Evolutionary conservation across 1,140 invertebrate species (phyloP).

Genomic region (Anastatus disparis): DNA sequence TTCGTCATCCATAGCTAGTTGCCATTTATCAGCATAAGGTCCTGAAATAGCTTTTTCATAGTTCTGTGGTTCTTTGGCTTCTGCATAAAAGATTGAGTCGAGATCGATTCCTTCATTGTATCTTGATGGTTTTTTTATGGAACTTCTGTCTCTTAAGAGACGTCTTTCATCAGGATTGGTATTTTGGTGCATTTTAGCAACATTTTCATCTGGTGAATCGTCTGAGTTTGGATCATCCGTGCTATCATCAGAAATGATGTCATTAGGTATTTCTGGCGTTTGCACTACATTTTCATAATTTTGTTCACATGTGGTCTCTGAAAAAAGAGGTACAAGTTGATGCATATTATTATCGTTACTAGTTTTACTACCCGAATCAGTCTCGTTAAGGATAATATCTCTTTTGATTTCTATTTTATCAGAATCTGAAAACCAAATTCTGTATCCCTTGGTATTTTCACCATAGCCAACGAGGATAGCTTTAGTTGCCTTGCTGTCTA

Average conservation of each 20-base stretch:
- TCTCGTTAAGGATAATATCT: background rate
- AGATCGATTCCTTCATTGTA: background rate
- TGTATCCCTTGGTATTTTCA: conserved; percentile 32
- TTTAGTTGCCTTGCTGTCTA: conserved; percentile 31
- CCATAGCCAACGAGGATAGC: conserved; percentile 40
- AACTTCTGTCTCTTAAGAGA: too few relatives aligned
- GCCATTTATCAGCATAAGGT: too few relatives aligned
- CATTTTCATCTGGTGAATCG: background rate
- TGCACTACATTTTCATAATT: too few relatives aligned
- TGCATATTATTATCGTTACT: too few relatives aligned
- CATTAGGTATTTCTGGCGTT: background rate
- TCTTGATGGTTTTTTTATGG: too few relatives aligned
- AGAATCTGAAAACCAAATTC: background rate
- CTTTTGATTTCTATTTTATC: background rate
- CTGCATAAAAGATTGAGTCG: background rate
- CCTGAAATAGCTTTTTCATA: background rate
- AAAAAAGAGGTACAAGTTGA: too few relatives aligned
- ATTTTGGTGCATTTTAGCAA: background rate
- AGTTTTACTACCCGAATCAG: background rate
- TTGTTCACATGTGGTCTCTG: too few relatives aligned
- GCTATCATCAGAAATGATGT: background rate
- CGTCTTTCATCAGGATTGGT: background rate
- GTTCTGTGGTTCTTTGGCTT: background rate
- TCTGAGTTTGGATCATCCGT: background rate
- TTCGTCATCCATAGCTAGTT: background rate